Evolutionary conservation across 1,140 invertebrate species (phyloP), one percentile per base, ranked within the genome.

Genomic region (Teleogryllus occipitalis): DNA sequence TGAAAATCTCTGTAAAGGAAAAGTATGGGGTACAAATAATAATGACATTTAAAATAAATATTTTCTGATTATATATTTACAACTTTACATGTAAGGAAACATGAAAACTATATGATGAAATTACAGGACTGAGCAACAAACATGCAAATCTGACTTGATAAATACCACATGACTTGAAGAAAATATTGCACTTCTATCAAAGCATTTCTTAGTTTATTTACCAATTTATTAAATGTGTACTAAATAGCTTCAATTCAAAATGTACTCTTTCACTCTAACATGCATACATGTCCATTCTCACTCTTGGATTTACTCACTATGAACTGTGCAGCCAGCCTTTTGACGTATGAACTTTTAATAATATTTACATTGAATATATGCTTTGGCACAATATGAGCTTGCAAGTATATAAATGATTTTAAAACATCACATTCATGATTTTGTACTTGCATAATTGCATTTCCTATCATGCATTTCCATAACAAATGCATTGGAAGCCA

Each of bases 61-160:
- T 65, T 65, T 65, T 65, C 54, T 65, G 54, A 65, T 65, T 65
- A 65, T 65, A 65, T 65, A 65, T 65, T 65, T 65, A 65, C 54
- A 65, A 65, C 54, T 65, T 65, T 65, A 65, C 54, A 65, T 65
- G 54, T 65, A 65, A 65, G 54, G 54, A 65, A 65, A 65, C 54
- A 65, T 65, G 54, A 65, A 65, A 65, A 65, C 54, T 65, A 65
- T 65, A 65, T 65, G 54, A 65, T 65, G 54, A 65, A 65, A 65
- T 39, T 65, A 65, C 54, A 65, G 54, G 54, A 65, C 54, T 65
- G 54, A 65, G 54, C 54, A 65, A 65, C 54, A 65, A 65, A 65
- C 54, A 65, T 65, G 54, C 54, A 65, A 65, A 65, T 65, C 54
- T 65, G 54, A 65, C 54, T 65, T 65, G 54, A 14, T 65, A 65